These are phyloP conservation scores for Euleptes europaea DNA, from an alignment of 2,113 vertebrate species.

Conservation along the genomic window DNA sequence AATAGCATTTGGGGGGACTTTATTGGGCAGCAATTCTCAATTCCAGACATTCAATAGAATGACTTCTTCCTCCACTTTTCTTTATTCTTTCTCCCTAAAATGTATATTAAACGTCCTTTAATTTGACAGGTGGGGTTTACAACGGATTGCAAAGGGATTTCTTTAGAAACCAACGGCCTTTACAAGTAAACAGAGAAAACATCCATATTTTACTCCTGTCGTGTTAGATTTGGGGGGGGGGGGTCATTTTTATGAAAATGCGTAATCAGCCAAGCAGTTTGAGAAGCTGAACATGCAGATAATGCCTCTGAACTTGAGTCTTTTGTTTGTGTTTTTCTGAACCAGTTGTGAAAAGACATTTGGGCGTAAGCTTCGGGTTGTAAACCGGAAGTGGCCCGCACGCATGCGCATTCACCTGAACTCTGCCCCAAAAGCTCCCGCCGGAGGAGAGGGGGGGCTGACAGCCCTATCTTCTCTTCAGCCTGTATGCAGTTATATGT, in stretches of 20 bases:
- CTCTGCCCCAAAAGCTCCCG: too few relatives aligned
- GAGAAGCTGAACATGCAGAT: not conserved
- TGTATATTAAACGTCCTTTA: not conserved
- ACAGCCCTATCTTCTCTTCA: too few relatives aligned
- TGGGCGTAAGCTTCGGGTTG: too few relatives aligned
- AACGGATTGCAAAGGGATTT: too few relatives aligned
- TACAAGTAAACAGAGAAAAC: not conserved
- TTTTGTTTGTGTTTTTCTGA: not conserved
- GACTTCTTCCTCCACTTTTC: not conserved
- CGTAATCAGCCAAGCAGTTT: not conserved
- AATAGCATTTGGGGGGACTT: not conserved
- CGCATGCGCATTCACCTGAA: too few relatives aligned
- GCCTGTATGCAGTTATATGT: not conserved
- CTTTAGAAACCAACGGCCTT: not conserved
- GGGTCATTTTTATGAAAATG: not conserved
- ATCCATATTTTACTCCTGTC: not conserved
- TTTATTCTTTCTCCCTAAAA: not conserved
- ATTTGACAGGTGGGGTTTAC: not conserved
- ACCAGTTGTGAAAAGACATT: not conserved
- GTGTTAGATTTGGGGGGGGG: not conserved
- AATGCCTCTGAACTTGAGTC: fast-evolving
- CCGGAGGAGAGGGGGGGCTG: too few relatives aligned
- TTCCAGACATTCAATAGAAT: not conserved
- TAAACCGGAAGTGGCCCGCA: too few relatives aligned
- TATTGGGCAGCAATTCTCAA: not conserved